Conservation (phyloP, 2,797 vertebrate species). For the Rhincodon typus region DNA sequence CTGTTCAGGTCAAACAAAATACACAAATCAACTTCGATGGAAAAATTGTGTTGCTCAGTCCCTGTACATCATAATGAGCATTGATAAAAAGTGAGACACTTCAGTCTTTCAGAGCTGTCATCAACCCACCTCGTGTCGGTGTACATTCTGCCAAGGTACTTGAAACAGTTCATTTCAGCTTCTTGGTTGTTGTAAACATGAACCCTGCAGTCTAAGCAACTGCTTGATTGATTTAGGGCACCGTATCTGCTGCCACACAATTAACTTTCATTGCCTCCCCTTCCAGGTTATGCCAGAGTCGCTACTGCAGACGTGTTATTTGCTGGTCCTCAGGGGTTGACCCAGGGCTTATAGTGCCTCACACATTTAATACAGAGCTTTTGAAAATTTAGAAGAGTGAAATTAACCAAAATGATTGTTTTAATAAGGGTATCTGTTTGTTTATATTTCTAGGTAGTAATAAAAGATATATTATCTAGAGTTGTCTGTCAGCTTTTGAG, state of each 20-base stretch:
- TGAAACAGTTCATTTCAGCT: neutral
- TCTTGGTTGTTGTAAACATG: neutral
- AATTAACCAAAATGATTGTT: neutral
- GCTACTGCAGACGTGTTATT: neutral
- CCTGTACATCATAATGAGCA: neutral
- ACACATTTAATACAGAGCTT: neutral
- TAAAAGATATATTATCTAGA: neutral
- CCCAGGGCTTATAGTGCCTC: neutral
- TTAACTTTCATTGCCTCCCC: constrained; percentile 10
- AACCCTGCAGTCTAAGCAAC: neutral
- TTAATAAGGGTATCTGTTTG: neutral
- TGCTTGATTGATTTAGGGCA: constrained; percentile 11
- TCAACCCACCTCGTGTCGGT: neutral
- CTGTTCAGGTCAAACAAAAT: neutral
- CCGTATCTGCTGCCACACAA: neutral
- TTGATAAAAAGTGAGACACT: neutral
- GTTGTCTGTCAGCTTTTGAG: neutral
- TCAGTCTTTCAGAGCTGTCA: neutral
- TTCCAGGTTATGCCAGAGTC: constrained; percentile 5
- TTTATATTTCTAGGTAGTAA: neutral
- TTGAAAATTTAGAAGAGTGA: neutral
- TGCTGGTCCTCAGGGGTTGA: neutral
- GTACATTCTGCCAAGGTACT: neutral
- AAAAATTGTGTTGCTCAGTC: neutral
- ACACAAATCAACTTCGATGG: neutral